Evolutionary conservation across 2,113 vertebrate genomes (phyloP), one percentile per base, ranked within the genome.

Genomic region (Illadopsis cleaveri): DNA sequence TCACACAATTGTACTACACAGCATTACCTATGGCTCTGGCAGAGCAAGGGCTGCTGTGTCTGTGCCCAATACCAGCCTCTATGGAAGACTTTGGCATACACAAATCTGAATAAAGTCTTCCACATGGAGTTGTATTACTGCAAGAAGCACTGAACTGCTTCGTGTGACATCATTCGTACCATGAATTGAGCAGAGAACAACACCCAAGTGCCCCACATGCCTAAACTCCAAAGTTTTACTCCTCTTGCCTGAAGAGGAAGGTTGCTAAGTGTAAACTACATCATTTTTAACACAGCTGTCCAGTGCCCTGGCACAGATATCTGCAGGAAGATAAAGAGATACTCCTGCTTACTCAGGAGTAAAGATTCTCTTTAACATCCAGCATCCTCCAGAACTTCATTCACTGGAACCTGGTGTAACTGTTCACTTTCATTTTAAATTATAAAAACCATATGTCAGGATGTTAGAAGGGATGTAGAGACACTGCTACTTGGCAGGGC

Each of bases 381-480:
- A 78, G 77, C 65, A 84, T 65, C 35, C 70, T 87, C 61, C 75
- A 72, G 40, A 53, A 79, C 18, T 54, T 93, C 16, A 25, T 60
- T 69, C 73, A 58, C 20, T 65, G 66, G 54, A 80, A 86, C 50
- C 50, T 77, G 50, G 62, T 82, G 54, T 45, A 87, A 57, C 48
- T 31, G 51, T 56, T 75, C 38, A 31, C 30, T 73, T 83, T 44
- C 30, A 68, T 80, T 84, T 79, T 42, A 50, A 89, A 84, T 19
- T 33, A 69, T 38, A 89, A 69, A 82, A 94, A 37, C 15, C 53
- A n/a, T 48, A 48, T 5, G 31, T 14, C 50, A 82, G 87, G 50
- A 66, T 77, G 50, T 73, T 15, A 82, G 56, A 88, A 88, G 70
- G 79, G 77, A 85, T 64, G 53, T 11, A 58, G 71, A 93, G 78